Base-by-base conservation (phyloP, 1,140 invertebrate genomes). In the Tribolium madens region DNA sequence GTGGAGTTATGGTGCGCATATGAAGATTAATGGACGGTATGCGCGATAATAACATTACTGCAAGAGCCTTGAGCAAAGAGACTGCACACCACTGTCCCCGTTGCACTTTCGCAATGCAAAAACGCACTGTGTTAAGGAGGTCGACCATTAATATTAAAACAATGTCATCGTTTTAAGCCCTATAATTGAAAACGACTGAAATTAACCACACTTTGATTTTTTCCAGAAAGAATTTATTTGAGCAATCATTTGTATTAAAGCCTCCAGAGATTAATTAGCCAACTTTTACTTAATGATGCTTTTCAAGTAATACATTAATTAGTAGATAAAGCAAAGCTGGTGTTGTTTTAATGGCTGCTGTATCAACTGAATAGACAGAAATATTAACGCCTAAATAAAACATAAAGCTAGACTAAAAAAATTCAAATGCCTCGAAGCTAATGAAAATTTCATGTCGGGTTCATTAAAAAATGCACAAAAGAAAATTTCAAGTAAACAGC, bases 61-160 rank as follows among this genome's bases (percentile, higher is more conserved):
- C 57, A 64, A 64, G 26, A 64, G 57, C 57, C 57, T 64, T 64
- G 57, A 64, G 57, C 57, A 33, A 64, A 64, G 57, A 64, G 57
- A 64, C 57, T 64, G 57, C 57, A 64, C 52, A 64, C n/a, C 57
- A 64, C 57, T 64, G 57, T 64, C 57, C 57, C 26, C 57, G 14
- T 33, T 64, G 57, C 57, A 33, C 57, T 64, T 64, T 64, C 57
- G 57, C 57, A 64, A 64, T 64, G 57, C 57, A 64, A 64, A 33
- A 33, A 64, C 4, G 26, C 33, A 48, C 69, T 48, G 47, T 48
- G 47, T 17, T 71, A 71, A 71, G 42, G 69, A 47, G 69, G 69
- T 71, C 50, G 21, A 72, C 46, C 70, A 72, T 72, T 72, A 72
- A 72, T 72, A 72, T 72, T 52, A 26, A 72, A 21, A 72, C 70